Percentiles rank a stretch among this genome's conserved stretches.
These are phyloP conservation scores for Casuarius casuarius DNA, from an alignment of 2,113 vertebrate genomes.

Conservation along the genomic window DNA sequence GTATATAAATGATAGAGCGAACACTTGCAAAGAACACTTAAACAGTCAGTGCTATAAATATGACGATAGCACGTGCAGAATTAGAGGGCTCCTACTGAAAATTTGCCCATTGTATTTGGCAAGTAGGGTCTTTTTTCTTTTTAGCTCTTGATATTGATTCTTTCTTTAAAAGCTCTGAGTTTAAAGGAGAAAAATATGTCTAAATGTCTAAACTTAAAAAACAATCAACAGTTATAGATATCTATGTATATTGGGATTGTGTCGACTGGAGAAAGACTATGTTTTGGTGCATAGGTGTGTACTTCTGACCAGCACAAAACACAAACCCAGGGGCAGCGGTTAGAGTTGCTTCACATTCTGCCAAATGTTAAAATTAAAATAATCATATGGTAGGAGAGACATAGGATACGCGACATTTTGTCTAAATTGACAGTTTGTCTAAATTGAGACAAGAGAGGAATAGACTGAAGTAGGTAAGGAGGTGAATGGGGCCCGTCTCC, in stretches of 20 bases:
- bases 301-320: not conserved
- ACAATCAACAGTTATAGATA: not conserved
- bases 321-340: not conserved
- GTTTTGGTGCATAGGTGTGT: not conserved
- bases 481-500: not conserved
- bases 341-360: not conserved
- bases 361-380: not conserved
- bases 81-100: not conserved
- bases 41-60: not conserved
- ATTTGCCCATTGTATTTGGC: not conserved
- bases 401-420: not conserved
- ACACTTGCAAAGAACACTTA: not conserved
- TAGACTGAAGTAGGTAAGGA: not conserved
- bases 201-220: not conserved
- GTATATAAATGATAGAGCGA: not conserved
- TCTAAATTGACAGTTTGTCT: not conserved
- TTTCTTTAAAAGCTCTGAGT: not conserved
- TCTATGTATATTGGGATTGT: not conserved
- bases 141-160: not conserved
- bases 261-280: not conserved
- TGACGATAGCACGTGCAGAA: not conserved
- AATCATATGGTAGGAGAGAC: not conserved
- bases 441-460: not conserved
- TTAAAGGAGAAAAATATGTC: not conserved
- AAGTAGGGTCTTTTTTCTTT: not conserved